A percentile compares a stretch with the other conserved stretches of the same genome.
These are phyloP conservation scores for Ennomos fuscantarius DNA, from an alignment of 2,888 invertebrate genomes.

Conservation along the genomic window DNA sequence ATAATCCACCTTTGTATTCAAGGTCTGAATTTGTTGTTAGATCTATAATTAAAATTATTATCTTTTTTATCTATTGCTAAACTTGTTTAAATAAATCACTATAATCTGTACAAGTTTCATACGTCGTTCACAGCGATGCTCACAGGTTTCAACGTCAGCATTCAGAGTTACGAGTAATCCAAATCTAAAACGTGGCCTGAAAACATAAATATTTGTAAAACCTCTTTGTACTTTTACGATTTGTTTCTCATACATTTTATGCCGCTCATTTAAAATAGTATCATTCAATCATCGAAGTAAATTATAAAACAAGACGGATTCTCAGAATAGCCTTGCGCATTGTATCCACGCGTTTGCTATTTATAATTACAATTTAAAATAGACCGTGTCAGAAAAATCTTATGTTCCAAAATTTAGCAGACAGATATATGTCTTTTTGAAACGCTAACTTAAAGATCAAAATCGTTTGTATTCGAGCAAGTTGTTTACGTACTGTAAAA, in stretches of 20 bases:
- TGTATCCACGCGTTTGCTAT: constrained; percentile 81
- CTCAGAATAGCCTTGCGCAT: constrained; percentile 77
- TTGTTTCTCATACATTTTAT: constrained; percentile 61
- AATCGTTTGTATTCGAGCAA: constrained; percentile 49
- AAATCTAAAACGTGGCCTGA: constrained; percentile 62
- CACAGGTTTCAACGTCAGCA: constrained; percentile 58
- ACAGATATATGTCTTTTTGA: constrained; percentile 49
- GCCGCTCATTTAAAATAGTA: constrained; percentile 65
- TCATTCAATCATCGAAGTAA: constrained; percentile 69
- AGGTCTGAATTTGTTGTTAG: too few relatives aligned
- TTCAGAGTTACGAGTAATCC: constrained; percentile 64
- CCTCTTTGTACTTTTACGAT: constrained; percentile 64
- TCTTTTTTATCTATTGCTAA: constrained; percentile 16
- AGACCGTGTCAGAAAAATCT: constrained; percentile 51
- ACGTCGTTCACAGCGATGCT: constrained; percentile 44
- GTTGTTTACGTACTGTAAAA: constrained; percentile 57
- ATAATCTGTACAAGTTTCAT: constrained; percentile 35
- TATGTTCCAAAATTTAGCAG: constrained; percentile 46
- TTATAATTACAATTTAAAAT: constrained; percentile 79
- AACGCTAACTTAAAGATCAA: constrained; percentile 56
- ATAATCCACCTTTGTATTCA: too few relatives aligned
- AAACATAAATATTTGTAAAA: constrained; percentile 64
- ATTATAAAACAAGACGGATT: constrained; percentile 76
- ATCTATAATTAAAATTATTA: not conserved
- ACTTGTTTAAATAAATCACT: constrained; percentile 5